Percentiles rank a stretch among this genome's conserved stretches.
Conservation (phyloP, 2,888 invertebrate species). For the Sturmia bella region DNA sequence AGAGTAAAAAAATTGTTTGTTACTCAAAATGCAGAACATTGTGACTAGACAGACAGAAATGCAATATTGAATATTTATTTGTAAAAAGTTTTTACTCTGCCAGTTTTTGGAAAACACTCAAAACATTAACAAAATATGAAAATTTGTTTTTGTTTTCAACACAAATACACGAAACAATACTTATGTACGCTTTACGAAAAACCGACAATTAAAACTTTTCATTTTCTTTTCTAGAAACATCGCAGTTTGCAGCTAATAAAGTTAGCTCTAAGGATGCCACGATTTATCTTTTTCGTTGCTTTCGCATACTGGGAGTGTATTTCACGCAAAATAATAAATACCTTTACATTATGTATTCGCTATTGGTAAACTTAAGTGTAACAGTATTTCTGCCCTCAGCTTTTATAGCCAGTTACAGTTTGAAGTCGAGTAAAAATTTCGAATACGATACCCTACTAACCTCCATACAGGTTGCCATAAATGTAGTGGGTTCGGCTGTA, state of each 20-base stretch:
- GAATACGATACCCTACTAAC: constrained; percentile 67
- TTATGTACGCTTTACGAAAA: no score
- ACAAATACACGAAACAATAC: no score
- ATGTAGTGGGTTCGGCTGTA: constrained; percentile 66
- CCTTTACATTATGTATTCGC: constrained; percentile 54
- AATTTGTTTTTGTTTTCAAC: no score
- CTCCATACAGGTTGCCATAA: constrained; percentile 70
- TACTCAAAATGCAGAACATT: no score
- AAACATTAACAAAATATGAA: no score
- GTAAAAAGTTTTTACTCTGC: no score
- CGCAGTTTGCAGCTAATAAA: not conserved
- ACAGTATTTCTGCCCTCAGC: constrained; percentile 68
- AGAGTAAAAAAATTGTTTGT: no score
- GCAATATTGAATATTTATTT: no score
- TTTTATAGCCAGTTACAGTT: constrained; percentile 68
- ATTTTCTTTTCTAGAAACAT: not conserved
- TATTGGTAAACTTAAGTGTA: constrained; percentile 55
- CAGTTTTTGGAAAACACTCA: no score
- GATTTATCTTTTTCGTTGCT: constrained; percentile 57
- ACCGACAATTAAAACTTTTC: not conserved
- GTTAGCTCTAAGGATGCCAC: constrained; percentile 54
- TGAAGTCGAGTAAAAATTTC: constrained; percentile 52
- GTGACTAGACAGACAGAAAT: no score
- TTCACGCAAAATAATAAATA: constrained; percentile 53
- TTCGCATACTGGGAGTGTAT: constrained; percentile 68